phyloP scores from a whole-genome alignment of 1,140 invertebrate genomes.

The Bemisia tabaci region DNA sequence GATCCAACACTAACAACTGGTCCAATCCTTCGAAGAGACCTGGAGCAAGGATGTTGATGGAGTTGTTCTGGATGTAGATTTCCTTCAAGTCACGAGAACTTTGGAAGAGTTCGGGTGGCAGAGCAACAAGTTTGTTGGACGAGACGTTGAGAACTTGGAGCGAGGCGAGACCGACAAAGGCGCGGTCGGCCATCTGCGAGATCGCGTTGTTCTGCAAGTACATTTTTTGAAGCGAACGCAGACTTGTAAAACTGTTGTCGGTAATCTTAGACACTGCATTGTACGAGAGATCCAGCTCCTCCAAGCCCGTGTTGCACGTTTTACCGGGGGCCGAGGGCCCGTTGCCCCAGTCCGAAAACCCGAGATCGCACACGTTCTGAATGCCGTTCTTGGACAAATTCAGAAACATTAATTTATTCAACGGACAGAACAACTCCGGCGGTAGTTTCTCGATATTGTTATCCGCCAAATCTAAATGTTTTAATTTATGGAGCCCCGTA shows the following conservation, averaged over 20 bases:
- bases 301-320: constrained; percentile 61
- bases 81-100: constrained; percentile 61
- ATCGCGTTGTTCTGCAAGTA: constrained; percentile 74
- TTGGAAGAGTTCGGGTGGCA: constrained; percentile 67
- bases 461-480: constrained; percentile 68
- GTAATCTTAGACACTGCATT: constrained; percentile 73
- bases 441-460: constrained; percentile 84
- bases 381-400: constrained; percentile 74
- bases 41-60: constrained; percentile 63
- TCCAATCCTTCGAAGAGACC: constrained; percentile 69
- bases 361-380: constrained; percentile 56
- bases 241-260: constrained; percentile 58
- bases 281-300: constrained; percentile 62
- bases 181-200: constrained; percentile 66
- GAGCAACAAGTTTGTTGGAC: constrained; percentile 70
- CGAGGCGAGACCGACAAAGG: constrained; percentile 58
- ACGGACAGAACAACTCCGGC: constrained; percentile 65
- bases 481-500: constrained; percentile 49
- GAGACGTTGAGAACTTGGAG: constrained; percentile 71
- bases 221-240: constrained; percentile 57
- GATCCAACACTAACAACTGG: constrained; percentile 68
- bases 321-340: constrained; percentile 20
- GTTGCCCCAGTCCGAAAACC: constrained; percentile 47
- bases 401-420: constrained; percentile 56
- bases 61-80: constrained; percentile 70